These are phyloP conservation scores for Gymnothorax reevesii DNA, from an alignment of 2,797 vertebrate genomes.

Conservation along the genomic window DNA sequence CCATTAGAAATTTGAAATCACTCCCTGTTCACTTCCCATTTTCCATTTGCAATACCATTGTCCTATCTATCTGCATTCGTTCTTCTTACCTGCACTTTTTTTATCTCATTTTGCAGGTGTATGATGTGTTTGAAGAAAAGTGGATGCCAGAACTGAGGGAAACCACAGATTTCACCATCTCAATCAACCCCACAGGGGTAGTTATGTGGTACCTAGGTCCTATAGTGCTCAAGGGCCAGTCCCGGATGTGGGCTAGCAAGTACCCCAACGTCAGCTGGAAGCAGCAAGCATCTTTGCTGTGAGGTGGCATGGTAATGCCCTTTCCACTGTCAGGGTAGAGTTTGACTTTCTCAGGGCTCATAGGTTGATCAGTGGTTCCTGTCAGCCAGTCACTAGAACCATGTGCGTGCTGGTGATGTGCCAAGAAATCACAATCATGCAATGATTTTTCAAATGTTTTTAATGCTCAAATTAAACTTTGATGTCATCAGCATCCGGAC, in stretches of 20 bases:
- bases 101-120: conserved; percentile 65
- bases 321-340: conserved; percentile 1
- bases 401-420: not conserved
- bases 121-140: conserved; percentile 74
- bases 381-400: not conserved
- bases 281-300: not conserved
- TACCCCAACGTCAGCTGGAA: conserved; percentile 14
- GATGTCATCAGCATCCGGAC: not conserved
- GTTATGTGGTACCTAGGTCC: conserved; percentile 87
- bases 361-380: conserved; percentile 23
- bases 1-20: not conserved
- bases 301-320: not conserved
- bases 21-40: not conserved
- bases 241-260: conserved; percentile 20
- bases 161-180: conserved; percentile 75
- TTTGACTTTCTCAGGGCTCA: not conserved
- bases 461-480: not conserved
- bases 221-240: conserved; percentile 13
- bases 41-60: not conserved
- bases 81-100: not conserved
- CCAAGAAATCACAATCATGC: not conserved
- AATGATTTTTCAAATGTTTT: not conserved
- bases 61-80: not conserved
- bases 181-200: conserved; percentile 87
- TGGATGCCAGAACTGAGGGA: conserved; percentile 62